These are phyloP conservation scores for Cnemophilus loriae DNA, from an alignment of 2,113 vertebrate genomes.

Conservation along the genomic window DNA sequence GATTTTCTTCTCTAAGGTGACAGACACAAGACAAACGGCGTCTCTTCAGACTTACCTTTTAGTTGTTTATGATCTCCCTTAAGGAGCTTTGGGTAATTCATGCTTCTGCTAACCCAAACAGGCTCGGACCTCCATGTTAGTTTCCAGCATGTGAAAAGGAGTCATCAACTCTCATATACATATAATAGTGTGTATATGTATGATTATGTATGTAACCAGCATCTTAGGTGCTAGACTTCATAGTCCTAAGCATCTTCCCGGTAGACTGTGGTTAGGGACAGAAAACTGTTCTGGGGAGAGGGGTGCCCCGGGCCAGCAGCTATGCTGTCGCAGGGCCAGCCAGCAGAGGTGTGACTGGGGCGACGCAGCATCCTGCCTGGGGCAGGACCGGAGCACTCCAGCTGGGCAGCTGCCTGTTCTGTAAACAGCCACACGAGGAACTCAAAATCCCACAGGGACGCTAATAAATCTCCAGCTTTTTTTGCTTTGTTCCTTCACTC, in stretches of 20 bases:
- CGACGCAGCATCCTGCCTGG: neutral
- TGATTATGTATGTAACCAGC: no score
- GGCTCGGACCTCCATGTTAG: neutral
- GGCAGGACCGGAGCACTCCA: fast-evolving
- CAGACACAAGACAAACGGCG: no score
- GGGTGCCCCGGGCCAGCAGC: neutral
- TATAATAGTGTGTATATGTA: neutral
- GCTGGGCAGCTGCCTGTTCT: neutral
- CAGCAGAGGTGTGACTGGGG: neutral
- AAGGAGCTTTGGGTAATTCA: neutral
- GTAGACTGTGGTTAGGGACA: neutral
- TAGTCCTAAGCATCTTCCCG: neutral
- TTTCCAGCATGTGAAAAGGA: neutral
- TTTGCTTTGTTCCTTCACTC: fast-evolving
- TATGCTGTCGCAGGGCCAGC: neutral
- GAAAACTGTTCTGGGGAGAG: fast-evolving
- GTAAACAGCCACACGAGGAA: neutral
- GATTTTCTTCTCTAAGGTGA: neutral
- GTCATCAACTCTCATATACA: neutral
- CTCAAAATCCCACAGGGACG: neutral
- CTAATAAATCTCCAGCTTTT: neutral
- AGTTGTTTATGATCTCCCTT: neutral
- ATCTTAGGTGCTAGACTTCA: neutral
- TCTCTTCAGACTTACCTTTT: neutral
- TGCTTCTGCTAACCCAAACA: neutral